Evolutionary conservation across 1,140 invertebrate genomes (phyloP), one percentile per base, ranked within the genome.

Genomic region (Thaumatotibia leucotreta): DNA sequence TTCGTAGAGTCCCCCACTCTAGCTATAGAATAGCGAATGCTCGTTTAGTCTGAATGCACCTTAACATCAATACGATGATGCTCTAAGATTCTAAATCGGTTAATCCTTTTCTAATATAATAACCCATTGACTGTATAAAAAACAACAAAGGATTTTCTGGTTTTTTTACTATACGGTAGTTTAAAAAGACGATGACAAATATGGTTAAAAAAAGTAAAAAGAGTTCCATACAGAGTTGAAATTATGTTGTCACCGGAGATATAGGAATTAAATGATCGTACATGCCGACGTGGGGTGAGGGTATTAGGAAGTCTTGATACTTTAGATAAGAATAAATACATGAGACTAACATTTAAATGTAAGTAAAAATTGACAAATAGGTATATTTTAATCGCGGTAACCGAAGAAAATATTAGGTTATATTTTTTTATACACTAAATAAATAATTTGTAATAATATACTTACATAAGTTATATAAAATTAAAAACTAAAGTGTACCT

Each of bases 161-260:
- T 64, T 17, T 61, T 52, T 61, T 64, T 63, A n/a, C n/a, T n/a
- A n/a, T 23, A 27, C 31, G 58, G 50, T 20, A 31, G 31, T 9
- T 31, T 58, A 31, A 27, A 31, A 61, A 63, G 50, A 61, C 20
- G 67, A 68, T 68, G 67, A 68, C 67, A 68, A 64, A 68, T 68
- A 50, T 54, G 64, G 17, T 52, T 63, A 63, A 35, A 39, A 35
- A 63, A 63, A 61, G 61, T 66, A 70, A 73, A 74, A 74, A 84
- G 82, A 75, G 82, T 82, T 77, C 78, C 76, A 78, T 76, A 50
- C 49, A 32, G 49, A 65, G 70, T 71, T 64, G 54, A 71, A 73
- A 76, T 77, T 71, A 72, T 79, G 75, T 79, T 77, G 73, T 80
- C 75, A 66, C 63, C 69, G 31, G 24, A 27, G 52, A 29, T 72